A percentile compares a stretch with the other conserved stretches of the same genome.
These are phyloP conservation scores for Lasioglossum zephyrum DNA, from an alignment of 2,888 invertebrate species.

Conservation along the genomic window DNA sequence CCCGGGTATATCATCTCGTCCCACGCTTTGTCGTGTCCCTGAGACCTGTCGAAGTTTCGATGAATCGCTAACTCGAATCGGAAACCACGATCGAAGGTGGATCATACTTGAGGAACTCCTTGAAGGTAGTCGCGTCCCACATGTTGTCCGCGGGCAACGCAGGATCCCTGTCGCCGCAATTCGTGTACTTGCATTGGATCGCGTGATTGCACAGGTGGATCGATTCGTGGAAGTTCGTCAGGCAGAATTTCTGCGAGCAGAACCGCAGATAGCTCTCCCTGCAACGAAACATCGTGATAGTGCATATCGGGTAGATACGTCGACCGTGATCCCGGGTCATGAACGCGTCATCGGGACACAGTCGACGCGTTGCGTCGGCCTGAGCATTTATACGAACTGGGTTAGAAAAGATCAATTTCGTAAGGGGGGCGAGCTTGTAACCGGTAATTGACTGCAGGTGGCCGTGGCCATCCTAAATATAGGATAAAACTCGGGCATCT, in stretches of 20 bases:
- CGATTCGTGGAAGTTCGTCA: slow-evolving; percentile 95
- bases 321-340: background rate
- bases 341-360: background rate
- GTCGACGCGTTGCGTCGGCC: slow-evolving; percentile 13
- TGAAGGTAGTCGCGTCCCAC: slow-evolving; percentile 97
- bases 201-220: slow-evolving; percentile 97
- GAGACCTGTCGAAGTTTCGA: slow-evolving; percentile 85
- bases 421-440: slow-evolving; percentile 31
- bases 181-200: slow-evolving; percentile 94
- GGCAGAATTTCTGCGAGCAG: slow-evolving; percentile 94
- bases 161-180: slow-evolving; percentile 89
- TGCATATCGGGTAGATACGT: background rate
- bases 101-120: slow-evolving; percentile 81
- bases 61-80: slow-evolving; percentile 55
- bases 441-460: slow-evolving; percentile 37
- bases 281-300: slow-evolving; percentile 69
- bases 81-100: background rate
- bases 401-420: slow-evolving; percentile 69
- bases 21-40: slow-evolving; percentile 92
- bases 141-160: slow-evolving; percentile 95
- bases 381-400: slow-evolving; percentile 65
- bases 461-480: slow-evolving; percentile 42
- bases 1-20: slow-evolving; percentile 94
- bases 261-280: slow-evolving; percentile 96
- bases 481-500: slow-evolving; percentile 17